These are phyloP conservation scores for Euzophera pinguis DNA, from an alignment of 2,888 invertebrate genomes.

Conservation along the genomic window DNA sequence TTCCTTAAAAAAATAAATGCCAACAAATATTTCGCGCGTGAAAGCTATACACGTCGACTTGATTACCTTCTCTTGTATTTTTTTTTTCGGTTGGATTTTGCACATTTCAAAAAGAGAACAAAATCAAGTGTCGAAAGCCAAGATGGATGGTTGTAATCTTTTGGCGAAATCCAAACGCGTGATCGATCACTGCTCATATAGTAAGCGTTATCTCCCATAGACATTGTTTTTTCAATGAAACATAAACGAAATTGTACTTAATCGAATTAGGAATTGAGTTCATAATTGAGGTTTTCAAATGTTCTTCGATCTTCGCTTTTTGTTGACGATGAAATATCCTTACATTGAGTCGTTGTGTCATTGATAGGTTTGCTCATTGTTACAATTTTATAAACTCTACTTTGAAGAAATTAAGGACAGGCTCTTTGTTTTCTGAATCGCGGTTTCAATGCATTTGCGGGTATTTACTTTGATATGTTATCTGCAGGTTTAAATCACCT, in stretches of 20 bases:
- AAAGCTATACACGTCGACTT: too few species aligned
- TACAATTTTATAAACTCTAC: not conserved
- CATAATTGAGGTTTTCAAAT: slow-evolving; percentile 3
- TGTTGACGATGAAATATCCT: not conserved
- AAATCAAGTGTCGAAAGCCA: not conserved
- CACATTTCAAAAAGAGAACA: not conserved
- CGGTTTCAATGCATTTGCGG: too few species aligned
- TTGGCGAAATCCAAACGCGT: not conserved
- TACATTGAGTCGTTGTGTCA: not conserved
- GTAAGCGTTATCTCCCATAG: not conserved
- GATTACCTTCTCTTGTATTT: too few species aligned
- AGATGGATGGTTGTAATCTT: slow-evolving; percentile 3
- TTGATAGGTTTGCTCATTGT: slow-evolving; percentile 4
- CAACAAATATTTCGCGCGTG: too few species aligned
- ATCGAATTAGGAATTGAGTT: not conserved
- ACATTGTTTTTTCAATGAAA: not conserved
- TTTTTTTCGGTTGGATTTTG: too few species aligned
- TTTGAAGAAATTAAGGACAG: too few species aligned
- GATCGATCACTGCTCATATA: slow-evolving; percentile 7
- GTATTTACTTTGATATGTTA: too few species aligned
- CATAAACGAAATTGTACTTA: slow-evolving; percentile 4
- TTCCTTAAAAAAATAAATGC: too few species aligned
- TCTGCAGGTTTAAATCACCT: too few species aligned
- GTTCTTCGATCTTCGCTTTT: not conserved
- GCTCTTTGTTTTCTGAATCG: too few species aligned